Conservation (phyloP, 2,888 invertebrate species). For the Agrotis exclamationis region DNA sequence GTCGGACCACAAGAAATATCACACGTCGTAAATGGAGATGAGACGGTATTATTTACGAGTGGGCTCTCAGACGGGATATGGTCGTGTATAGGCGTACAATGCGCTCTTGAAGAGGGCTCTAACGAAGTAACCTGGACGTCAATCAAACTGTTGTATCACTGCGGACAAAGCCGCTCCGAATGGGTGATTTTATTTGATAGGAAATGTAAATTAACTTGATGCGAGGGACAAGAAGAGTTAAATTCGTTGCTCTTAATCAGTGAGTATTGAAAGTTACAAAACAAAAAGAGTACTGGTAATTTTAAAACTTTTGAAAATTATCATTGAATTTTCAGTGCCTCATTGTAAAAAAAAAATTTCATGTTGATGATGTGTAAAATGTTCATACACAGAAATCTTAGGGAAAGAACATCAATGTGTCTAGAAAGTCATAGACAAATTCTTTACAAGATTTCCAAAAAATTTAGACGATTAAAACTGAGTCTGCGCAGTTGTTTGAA, state of each 20-base stretch:
- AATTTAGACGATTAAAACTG: constrained; percentile 42
- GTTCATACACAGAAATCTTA: neutral
- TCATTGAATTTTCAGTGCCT: neutral
- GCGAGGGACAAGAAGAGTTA: constrained; percentile 9
- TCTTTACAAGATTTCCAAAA: constrained; percentile 13
- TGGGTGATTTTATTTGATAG: constrained; percentile 42
- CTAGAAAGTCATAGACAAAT: constrained; percentile 1
- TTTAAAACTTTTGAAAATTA: constrained; percentile 3
- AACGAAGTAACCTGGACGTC: constrained; percentile 83
- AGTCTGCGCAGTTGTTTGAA: constrained; percentile 42
- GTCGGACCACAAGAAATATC: constrained; percentile 77
- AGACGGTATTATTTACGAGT: constrained; percentile 75
- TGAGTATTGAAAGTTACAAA: constrained; percentile 22
- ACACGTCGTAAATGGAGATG: constrained; percentile 80
- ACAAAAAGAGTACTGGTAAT: neutral
- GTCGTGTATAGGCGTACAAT: constrained; percentile 63
- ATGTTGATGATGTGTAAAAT: neutral
- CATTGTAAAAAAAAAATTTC: neutral
- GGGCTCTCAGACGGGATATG: constrained; percentile 59
- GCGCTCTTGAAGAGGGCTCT: constrained; percentile 78
- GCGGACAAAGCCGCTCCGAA: constrained; percentile 47
- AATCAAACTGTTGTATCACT: constrained; percentile 77
- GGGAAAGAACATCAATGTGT: neutral
- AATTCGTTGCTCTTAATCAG: constrained; percentile 22
- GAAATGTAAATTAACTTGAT: constrained; percentile 34